Percentiles rank a stretch among this genome's conserved stretches.
Evolutionary conservation across 2,113 vertebrate genomes (phyloP).

Genomic region (Apodemus speciosus): DNA sequence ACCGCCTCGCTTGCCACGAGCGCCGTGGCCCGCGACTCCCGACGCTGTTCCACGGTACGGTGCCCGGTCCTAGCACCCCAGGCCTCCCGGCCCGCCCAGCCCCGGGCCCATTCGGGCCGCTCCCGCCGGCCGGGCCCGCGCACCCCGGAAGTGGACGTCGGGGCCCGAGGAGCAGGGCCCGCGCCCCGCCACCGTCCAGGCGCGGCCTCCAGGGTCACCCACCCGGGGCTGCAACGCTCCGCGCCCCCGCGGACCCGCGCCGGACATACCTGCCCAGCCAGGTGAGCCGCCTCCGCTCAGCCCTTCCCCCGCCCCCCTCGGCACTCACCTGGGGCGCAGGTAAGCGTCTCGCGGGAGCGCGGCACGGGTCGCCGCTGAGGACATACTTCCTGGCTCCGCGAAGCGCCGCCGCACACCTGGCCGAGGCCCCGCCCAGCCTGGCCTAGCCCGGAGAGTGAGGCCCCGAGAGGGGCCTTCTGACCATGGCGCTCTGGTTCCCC

Average conservation of each 20-base stretch:
- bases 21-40: conserved; percentile 11
- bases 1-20: not conserved
- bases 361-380: conserved; percentile 82
- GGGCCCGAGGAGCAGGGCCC: not conserved
- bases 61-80: not conserved
- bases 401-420: conserved; percentile 63
- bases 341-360: conserved; percentile 83
- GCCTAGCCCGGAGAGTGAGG: not conserved
- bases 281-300: conserved; percentile 78
- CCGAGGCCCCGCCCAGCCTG: conserved; percentile 28
- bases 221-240: not conserved
- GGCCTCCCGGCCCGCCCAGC: not conserved
- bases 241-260: conserved; percentile 65
- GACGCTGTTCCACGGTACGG: not conserved
- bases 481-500: not conserved
- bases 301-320: conserved; percentile 74
- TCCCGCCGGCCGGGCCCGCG: conserved; percentile 37
- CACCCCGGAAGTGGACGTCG: conserved; percentile 77
- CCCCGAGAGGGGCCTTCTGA: not conserved
- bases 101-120: conserved; percentile 31
- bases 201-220: conserved; percentile 25
- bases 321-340: conserved; percentile 85
- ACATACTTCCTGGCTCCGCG: conserved; percentile 74
- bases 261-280: conserved; percentile 83
- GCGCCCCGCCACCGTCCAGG: not conserved